phyloP scores from a whole-genome alignment of 1,140 invertebrate genomes.

The Holcopasites calliopsidis region DNA sequence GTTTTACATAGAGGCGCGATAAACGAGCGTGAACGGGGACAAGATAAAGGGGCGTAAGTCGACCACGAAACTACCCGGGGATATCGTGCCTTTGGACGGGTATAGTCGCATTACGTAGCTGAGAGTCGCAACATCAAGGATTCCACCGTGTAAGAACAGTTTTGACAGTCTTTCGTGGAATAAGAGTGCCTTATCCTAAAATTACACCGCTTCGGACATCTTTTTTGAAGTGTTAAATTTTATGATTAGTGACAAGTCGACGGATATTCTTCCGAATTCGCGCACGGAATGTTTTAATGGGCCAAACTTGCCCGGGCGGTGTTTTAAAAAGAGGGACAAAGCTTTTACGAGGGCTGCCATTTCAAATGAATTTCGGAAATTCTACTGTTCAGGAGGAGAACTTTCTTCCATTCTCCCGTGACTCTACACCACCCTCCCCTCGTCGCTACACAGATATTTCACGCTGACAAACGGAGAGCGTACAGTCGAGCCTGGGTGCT shows the following conservation, averaged over 20 bases:
- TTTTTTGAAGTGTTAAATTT: no score
- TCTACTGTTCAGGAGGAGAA: no score
- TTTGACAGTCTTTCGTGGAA: no score
- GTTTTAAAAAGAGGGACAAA: neutral
- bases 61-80: conserved; percentile 6
- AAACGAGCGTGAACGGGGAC: conserved; percentile 18
- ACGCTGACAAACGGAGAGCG: neutral
- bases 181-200: no score
- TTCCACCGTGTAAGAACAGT: no score
- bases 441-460: neutral
- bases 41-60: neutral
- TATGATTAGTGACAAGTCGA: no score
- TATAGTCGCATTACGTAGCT: neutral
- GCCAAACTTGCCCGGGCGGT: neutral
- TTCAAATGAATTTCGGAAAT: neutral
- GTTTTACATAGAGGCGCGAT: conserved; percentile 34
- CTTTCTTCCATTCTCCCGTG: neutral
- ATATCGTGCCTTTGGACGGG: neutral
- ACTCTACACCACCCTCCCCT: neutral
- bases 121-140: neutral
- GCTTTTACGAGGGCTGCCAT: neutral
- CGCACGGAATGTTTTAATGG: neutral
- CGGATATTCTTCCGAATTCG: no score
- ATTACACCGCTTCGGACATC: no score
- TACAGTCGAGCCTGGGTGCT: neutral